These are phyloP conservation scores for Urocitellus parryii DNA, from an alignment of 2,113 vertebrate genomes.

Conservation along the genomic window DNA sequence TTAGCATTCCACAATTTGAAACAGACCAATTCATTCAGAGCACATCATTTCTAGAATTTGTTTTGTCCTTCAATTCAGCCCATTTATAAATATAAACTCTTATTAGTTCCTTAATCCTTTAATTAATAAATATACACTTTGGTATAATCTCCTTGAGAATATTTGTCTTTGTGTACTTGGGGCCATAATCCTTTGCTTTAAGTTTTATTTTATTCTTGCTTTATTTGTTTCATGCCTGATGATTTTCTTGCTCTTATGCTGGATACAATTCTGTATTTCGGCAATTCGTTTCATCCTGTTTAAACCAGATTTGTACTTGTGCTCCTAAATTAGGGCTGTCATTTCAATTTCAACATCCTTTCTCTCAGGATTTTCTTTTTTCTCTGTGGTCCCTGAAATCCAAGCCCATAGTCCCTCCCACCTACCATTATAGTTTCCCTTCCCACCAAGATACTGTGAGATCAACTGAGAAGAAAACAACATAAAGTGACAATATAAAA, in stretches of 20 bases:
- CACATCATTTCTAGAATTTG: constrained; percentile 37
- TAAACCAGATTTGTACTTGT: neutral
- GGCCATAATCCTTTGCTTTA: neutral
- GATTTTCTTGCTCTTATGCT: neutral
- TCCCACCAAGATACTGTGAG: neutral
- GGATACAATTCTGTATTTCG: neutral
- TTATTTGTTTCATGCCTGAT: neutral
- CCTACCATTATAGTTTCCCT: neutral
- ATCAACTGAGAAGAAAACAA: neutral
- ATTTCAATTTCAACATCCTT: neutral
- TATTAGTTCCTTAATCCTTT: constrained; percentile 6
- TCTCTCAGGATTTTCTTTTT: neutral
- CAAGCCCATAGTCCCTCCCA: neutral
- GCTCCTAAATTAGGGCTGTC: neutral
- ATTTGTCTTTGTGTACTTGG: neutral
- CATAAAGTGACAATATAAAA: neutral
- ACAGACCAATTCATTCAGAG: neutral
- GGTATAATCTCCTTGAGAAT: neutral
- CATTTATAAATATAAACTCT: neutral
- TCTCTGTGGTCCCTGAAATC: neutral
- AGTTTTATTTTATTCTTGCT: neutral
- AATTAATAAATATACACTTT: neutral
- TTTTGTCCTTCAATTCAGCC: neutral
- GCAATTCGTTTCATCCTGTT: neutral
- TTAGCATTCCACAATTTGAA: neutral